phyloP scores from a whole-genome alignment of 2,888 invertebrate genomes.

The Aradus depressus region DNA sequence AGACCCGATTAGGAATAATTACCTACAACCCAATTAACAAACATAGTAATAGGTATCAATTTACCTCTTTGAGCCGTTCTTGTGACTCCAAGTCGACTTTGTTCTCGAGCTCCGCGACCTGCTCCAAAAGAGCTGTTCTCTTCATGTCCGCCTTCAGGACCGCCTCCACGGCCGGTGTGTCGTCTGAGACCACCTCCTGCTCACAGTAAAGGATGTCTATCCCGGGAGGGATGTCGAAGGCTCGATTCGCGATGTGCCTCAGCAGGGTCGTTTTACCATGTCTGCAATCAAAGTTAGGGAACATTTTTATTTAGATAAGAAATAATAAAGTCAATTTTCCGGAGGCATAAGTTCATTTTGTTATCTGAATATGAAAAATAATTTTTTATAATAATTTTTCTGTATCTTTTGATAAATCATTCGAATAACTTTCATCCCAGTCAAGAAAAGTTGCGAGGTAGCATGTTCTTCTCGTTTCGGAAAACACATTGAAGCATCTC shows the following conservation, averaged over 20 bases:
- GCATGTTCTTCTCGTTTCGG: too few relatives aligned
- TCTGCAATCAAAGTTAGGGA: slow-evolving; percentile 39
- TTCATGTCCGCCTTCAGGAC: slow-evolving; percentile 89
- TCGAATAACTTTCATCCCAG: too few relatives aligned
- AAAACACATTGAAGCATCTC: too few relatives aligned
- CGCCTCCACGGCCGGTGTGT: slow-evolving; percentile 83
- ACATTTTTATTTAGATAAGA: background rate
- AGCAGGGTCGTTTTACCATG: slow-evolving; percentile 97
- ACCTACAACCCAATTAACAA: background rate
- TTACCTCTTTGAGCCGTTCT: slow-evolving; percentile 67
- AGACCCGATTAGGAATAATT: too few relatives aligned
- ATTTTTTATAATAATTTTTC: too few relatives aligned
- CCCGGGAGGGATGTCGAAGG: slow-evolving; percentile 87
- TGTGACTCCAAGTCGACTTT: slow-evolving; percentile 59
- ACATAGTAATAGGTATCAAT: background rate
- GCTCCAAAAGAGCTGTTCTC: slow-evolving; percentile 65
- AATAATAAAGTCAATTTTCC: too few relatives aligned
- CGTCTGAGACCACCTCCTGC: slow-evolving; percentile 94
- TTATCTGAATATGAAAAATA: background rate
- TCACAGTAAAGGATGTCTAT: slow-evolving; percentile 96
- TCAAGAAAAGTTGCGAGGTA: too few relatives aligned
- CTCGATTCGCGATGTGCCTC: slow-evolving; percentile 80
- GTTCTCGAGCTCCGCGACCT: slow-evolving; percentile 71
- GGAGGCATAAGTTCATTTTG: background rate
- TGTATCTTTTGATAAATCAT: too few relatives aligned